These are phyloP conservation scores for Chondrosia reniformis DNA, from an alignment of 37 sponge, comb jelly and placozoan genomes.

Conservation along the genomic window DNA sequence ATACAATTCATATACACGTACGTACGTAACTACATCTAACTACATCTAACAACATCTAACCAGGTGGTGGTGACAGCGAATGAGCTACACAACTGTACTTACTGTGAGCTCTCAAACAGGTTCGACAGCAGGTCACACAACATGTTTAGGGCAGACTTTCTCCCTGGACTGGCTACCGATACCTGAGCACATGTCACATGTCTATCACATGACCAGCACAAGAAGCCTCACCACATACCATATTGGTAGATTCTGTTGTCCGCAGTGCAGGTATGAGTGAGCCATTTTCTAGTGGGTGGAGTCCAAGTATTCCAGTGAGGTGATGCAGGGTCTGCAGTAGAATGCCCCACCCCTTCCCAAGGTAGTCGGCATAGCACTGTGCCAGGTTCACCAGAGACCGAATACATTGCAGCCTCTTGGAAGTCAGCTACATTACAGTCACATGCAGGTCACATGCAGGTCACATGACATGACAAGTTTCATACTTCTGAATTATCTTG, in stretches of 20 bases:
- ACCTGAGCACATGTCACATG: background rate
- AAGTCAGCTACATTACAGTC: slow-evolving; percentile 56
- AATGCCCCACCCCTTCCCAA: slow-evolving; percentile 80
- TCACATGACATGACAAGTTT: too few relatives aligned
- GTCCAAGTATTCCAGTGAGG: slow-evolving; percentile 39
- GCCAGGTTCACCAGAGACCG: slow-evolving; percentile 70
- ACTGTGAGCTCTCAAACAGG: slow-evolving; percentile 77
- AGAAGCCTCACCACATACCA: background rate
- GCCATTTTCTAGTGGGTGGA: slow-evolving; percentile 34
- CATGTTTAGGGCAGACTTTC: slow-evolving; percentile 21
- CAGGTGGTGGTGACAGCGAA: background rate
- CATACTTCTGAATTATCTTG: too few relatives aligned
- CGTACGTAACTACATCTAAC: too few relatives aligned
- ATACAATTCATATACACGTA: too few relatives aligned
- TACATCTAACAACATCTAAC: background rate
- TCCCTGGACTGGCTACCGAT: slow-evolving; percentile 22
- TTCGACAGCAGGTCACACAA: slow-evolving; percentile 49
- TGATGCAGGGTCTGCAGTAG: slow-evolving; percentile 71
- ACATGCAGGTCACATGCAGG: too few relatives aligned
- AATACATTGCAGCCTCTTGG: slow-evolving; percentile 92
- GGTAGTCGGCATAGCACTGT: slow-evolving; percentile 77
- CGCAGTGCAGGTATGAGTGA: background rate
- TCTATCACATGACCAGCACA: slow-evolving; percentile 8
- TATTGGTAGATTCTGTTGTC: background rate
- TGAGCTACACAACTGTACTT: too few relatives aligned